Base-by-base conservation (phyloP, 2,113 vertebrate genomes). In the Pedionomus torquatus region DNA sequence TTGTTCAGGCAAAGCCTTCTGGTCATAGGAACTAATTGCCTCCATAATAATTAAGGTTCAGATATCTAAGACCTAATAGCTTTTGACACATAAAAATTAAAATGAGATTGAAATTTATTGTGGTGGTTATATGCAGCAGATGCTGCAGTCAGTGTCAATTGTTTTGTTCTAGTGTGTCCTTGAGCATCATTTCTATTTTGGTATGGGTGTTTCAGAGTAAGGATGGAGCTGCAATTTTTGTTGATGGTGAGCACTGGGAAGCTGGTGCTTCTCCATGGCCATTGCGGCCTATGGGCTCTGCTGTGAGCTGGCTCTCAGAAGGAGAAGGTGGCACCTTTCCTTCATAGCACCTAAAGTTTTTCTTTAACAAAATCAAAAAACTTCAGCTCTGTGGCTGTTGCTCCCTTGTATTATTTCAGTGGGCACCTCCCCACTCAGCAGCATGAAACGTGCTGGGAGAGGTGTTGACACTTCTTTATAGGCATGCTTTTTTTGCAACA, bases 161-260 rank as follows among this genome's bases (percentile, higher is more conserved):
- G 70, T 85, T 96, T 92, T 77, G 83, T 88, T 95, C 87, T 51
- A 11, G 39, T 7, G 24, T 31, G 95, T 95, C 97, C 96, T 98
- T 97, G 97, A 94, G 91, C 92, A 95, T 51, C 11, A 17, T 44
- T 83, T 89, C 78, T 25, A 24, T 70, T 63, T 90, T 71, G 9
- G 31, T 75, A 81, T 0, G 5, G 70, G 57, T 30, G 14, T 61
- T 63, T 65, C 41, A 30, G 25, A 0, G 10, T 72, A 64, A 13
- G 63, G 89, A 94, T 57, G 77, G 87, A 95, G 83, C 83, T 54
- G 60, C 31, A 60, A 60, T 84, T 80, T 37, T 31, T 61, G 70
- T 5, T 80, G 92, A 95, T 64, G 77, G 65, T 63, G 55, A 60
- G n/a, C 51, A 5, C 69, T 55, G 81, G 91, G 87, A 63, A 79